Evolutionary conservation across 2,113 vertebrate species (phyloP).

Genomic region (Pontoporia blainvillei): DNA sequence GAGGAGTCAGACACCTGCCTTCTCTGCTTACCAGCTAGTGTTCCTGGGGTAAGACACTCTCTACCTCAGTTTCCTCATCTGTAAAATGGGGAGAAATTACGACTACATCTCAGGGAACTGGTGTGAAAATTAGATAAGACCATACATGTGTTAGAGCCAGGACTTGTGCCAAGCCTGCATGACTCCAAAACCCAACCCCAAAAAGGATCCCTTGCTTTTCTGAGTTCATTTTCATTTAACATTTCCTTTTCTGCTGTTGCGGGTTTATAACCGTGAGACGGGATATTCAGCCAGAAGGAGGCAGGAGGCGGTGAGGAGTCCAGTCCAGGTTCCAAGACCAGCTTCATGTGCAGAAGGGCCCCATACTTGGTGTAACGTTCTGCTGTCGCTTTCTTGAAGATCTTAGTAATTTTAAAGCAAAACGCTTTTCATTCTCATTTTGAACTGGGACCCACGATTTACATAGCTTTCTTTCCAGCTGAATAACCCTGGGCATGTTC

Average conservation of each 20-base stretch:
- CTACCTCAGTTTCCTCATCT: not conserved
- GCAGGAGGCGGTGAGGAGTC: not conserved
- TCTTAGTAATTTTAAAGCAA: not conserved
- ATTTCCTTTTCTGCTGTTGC: not conserved
- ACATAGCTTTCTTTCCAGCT: not conserved
- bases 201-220: not conserved
- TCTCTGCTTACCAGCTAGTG: not conserved
- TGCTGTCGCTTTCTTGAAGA: not conserved
- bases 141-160: not conserved
- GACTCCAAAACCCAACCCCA: not conserved
- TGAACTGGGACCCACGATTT: not conserved
- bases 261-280: not conserved
- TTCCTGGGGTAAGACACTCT: rapidly evolving
- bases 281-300: not conserved
- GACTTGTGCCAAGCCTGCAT: not conserved
- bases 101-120: not conserved
- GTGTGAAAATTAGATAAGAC: no score
- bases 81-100: not conserved
- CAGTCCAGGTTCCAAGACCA: not conserved
- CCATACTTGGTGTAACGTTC: not conserved
- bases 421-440: not conserved
- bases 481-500: not conserved
- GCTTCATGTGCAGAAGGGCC: not conserved
- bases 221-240: not conserved
- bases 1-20: not conserved